Conservation (phyloP, 2,888 invertebrate species). For the Diabrotica balteata region DNA sequence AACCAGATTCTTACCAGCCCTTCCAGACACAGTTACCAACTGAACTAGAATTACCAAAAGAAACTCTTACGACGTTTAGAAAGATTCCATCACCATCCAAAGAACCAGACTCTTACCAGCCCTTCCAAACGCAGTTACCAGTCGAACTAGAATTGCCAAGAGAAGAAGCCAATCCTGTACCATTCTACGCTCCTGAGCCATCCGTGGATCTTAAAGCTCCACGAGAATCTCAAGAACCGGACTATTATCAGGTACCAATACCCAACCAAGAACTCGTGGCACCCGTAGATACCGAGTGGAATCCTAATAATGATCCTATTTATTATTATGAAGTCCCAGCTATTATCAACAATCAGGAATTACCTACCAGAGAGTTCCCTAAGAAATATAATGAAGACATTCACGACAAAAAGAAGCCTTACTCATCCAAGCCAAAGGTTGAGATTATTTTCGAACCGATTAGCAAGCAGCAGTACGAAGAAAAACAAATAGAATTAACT, state of each 20-base stretch:
- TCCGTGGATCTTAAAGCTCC: constrained; percentile 50
- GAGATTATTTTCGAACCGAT: constrained; percentile 60
- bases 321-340: constrained; percentile 58
- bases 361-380: constrained; percentile 66
- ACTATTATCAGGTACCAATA: constrained; percentile 52
- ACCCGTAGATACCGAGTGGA: constrained; percentile 58
- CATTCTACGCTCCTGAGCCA: constrained; percentile 53
- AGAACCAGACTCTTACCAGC: constrained; percentile 38
- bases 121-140: constrained; percentile 38
- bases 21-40: constrained; percentile 41
- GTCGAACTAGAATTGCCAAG: constrained; percentile 52
- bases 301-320: constrained; percentile 57
- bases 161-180: constrained; percentile 46
- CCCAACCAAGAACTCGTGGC: constrained; percentile 62
- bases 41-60: constrained; percentile 51
- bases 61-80: constrained; percentile 34
- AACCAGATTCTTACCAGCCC: constrained; percentile 38
- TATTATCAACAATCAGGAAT: constrained; percentile 55
- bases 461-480: constrained; percentile 56
- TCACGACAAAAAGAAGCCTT: constrained; percentile 55
- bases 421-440: constrained; percentile 58
- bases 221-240: constrained; percentile 35
- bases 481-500: constrained; percentile 53
- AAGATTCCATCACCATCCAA: constrained; percentile 10
- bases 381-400: constrained; percentile 66